Evolutionary conservation across 1,140 invertebrate genomes (phyloP), one percentile per base, ranked within the genome.

Genomic region (Nilaparvata lugens): DNA sequence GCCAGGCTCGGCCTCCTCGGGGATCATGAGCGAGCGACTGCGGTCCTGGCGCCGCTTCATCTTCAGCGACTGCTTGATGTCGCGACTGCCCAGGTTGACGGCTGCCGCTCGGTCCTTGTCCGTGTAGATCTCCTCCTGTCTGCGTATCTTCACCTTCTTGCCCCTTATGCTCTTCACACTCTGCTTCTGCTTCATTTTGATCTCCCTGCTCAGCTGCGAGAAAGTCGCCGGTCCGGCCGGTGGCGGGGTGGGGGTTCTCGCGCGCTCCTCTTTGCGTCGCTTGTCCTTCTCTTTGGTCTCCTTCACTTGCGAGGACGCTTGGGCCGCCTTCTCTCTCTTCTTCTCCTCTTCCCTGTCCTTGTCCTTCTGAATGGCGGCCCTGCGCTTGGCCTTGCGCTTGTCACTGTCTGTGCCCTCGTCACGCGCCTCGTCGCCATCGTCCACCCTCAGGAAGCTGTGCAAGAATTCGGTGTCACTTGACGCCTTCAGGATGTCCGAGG

Each of bases 81-180:
- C 90, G 51, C 83, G 76, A 61, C 77, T 60, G 0, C 88, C 89
- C 78, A 92, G 81, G 65, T 89, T 89, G 4, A 93, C 90, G 1
- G 91, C 90, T 0, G 91, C 91, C 0, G 91, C 91, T 9, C 91
- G 74, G 71, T 93, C 91, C 69, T 93, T 94, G 71, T 94, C 91
- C 9, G 89, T 93, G 69, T 93, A 94, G 13, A 89, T 72, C 69
- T 93, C 90, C 60, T 77, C 23, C 64, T 62, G 64, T 66, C 58
- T 71, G 70, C 62, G 72, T 70, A 7, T 58, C 59, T 45, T 67
- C 68, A 5, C 70, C 72, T n/a, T 18, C 35, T 55, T 66, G 59
- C 53, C 53, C 40, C 52, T 16, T 62, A 52, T 71, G 70, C n/a
- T 72, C 74, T 56, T 72, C 51, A 68, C 70, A 2, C 65, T 66